These are phyloP conservation scores for Bolborhynchus lineola DNA, from an alignment of 2,113 vertebrate genomes.

Conservation along the genomic window DNA sequence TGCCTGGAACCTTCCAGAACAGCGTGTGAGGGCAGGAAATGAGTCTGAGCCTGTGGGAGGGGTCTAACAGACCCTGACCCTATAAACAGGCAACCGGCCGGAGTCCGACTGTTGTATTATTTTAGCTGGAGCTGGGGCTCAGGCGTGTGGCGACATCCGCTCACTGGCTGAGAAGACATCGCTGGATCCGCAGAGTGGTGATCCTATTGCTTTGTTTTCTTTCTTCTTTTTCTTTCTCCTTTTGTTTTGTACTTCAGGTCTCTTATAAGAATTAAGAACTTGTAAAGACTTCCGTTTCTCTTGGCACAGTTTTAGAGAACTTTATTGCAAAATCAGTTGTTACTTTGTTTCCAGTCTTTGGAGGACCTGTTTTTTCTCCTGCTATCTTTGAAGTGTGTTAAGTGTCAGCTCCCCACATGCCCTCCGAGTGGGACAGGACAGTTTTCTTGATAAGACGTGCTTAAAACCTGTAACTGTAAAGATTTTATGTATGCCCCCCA, in stretches of 20 bases:
- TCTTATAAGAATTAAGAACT: neutral
- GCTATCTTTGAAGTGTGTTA: neutral
- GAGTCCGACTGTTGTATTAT: neutral
- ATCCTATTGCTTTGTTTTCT: neutral
- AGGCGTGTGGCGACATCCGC: neutral
- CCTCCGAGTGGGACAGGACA: neutral
- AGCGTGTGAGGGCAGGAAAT: neutral
- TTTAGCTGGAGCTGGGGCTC: neutral
- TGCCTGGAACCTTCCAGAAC: neutral
- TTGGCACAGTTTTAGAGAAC: neutral
- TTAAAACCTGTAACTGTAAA: neutral
- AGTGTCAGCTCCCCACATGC: neutral
- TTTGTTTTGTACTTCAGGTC: neutral
- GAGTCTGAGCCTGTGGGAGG: neutral
- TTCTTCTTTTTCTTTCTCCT: neutral
- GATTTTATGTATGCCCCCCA: neutral
- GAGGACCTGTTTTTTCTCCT: neutral
- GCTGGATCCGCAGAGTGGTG: neutral
- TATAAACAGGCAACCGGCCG: neutral
- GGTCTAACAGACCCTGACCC: neutral
- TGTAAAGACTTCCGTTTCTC: neutral
- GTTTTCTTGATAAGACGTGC: neutral
- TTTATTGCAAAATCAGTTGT: neutral
- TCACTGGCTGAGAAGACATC: neutral
- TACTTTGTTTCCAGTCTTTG: neutral